phyloP scores from a whole-genome alignment of 1,140 invertebrate genomes.

The Bilobella aurantiaca region DNA sequence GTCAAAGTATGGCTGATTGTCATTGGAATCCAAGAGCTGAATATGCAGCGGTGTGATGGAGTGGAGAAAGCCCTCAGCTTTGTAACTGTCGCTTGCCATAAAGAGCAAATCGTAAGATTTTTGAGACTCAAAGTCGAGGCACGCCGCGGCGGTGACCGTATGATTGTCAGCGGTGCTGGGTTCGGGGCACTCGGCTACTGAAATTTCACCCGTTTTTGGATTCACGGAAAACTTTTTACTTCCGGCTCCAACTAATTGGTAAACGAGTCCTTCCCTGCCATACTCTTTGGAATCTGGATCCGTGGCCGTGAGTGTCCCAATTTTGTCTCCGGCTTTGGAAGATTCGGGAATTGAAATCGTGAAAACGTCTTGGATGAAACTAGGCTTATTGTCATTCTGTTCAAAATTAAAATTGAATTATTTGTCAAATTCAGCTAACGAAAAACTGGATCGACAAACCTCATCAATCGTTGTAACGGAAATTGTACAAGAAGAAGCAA shows the following conservation, averaged over 20 bases:
- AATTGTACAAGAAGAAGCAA: slow-evolving; percentile 77
- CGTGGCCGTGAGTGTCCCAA: slow-evolving; percentile 64
- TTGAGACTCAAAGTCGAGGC: slow-evolving; percentile 77
- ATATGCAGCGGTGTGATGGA: slow-evolving; percentile 64
- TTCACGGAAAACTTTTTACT: slow-evolving; percentile 72
- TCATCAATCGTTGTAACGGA: slow-evolving; percentile 70
- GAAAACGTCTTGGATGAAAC: slow-evolving; percentile 63
- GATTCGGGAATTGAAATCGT: slow-evolving; percentile 60
- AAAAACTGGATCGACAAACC: slow-evolving; percentile 7
- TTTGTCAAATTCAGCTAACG: slow-evolving; percentile 12
- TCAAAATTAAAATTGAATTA: slow-evolving; percentile 3
- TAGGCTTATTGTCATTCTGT: slow-evolving; percentile 74
- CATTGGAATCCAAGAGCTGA: slow-evolving; percentile 66
- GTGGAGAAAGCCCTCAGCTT: slow-evolving; percentile 30
- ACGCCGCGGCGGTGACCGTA: slow-evolving; percentile 43
- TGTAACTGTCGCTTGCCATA: slow-evolving; percentile 57
- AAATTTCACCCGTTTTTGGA: slow-evolving; percentile 65
- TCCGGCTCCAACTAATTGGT: slow-evolving; percentile 71
- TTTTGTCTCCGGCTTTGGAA: slow-evolving; percentile 54
- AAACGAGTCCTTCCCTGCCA: slow-evolving; percentile 68
- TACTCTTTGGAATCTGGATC: slow-evolving; percentile 73
- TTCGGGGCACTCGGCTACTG: slow-evolving; percentile 68
- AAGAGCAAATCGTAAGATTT: slow-evolving; percentile 73
- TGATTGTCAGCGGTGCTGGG: slow-evolving; percentile 36
- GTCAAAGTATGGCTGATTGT: slow-evolving; percentile 68